A percentile compares a stretch with the other conserved stretches of the same genome.
These are phyloP conservation scores for Lepilemur ruficaudatus DNA, from an alignment of 2,797 vertebrate species.

Conservation along the genomic window DNA sequence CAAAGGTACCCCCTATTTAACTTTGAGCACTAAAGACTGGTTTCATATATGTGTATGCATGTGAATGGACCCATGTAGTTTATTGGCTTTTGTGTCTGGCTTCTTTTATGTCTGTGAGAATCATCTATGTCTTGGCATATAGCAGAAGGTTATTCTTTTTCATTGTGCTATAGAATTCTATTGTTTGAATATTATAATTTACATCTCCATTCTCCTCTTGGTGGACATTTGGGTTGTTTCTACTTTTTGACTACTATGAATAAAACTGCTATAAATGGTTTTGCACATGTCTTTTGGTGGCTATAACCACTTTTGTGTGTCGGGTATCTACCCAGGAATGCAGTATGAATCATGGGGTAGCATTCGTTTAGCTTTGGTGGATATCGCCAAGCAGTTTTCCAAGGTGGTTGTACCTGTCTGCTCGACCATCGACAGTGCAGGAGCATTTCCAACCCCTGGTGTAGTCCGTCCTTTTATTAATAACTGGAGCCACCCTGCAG, in stretches of 20 bases:
- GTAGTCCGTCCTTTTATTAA: not conserved
- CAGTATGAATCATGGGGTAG: not conserved
- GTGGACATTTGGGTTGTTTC: not conserved
- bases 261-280: not conserved
- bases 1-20: not conserved
- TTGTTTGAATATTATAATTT: not conserved
- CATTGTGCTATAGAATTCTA: not conserved
- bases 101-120: not conserved
- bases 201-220: not conserved
- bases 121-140: not conserved
- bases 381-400: not conserved
- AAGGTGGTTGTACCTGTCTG: not conserved
- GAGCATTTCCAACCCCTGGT: not conserved
- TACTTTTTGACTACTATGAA: not conserved
- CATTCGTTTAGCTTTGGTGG: not conserved
- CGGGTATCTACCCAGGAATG: not conserved
- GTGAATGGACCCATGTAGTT: not conserved
- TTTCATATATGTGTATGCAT: not conserved
- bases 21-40: not conserved
- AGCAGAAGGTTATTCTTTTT: not conserved
- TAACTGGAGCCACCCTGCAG: not conserved
- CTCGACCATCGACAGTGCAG: not conserved
- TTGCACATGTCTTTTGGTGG: not conserved
- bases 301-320: not conserved
- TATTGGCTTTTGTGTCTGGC: not conserved